A percentile compares a stretch with the other conserved stretches of the same genome.
These are phyloP conservation scores for Yasuhikotakia modesta DNA, from an alignment of 2,797 vertebrate species.

Conservation along the genomic window DNA sequence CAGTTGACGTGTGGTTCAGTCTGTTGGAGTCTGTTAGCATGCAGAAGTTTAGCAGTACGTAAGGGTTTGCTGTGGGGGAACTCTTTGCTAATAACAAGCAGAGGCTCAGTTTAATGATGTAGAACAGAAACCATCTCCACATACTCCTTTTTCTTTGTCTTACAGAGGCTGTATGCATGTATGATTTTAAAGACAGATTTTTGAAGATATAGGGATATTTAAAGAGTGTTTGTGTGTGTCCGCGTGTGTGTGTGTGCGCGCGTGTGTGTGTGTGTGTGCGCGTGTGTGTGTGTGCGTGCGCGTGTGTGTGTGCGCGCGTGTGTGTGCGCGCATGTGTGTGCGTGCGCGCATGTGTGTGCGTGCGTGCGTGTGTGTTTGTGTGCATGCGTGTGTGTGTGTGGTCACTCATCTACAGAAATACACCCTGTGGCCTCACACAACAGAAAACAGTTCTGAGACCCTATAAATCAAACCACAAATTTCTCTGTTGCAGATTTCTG, in stretches of 20 bases:
- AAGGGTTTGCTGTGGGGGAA: slow-evolving; percentile 13
- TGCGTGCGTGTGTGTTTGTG: background rate
- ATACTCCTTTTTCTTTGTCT: background rate
- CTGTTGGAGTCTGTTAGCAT: background rate
- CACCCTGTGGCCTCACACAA: background rate
- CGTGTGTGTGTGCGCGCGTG: background rate
- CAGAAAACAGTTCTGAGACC: background rate
- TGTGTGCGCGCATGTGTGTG: background rate
- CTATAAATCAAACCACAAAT: background rate
- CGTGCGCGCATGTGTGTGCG: background rate
- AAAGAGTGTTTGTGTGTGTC: background rate
- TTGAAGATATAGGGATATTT: background rate
- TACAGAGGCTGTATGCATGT: background rate
- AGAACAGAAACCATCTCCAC: background rate
- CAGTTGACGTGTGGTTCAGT: background rate
- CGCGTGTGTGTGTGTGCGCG: background rate
- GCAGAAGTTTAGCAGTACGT: background rate
- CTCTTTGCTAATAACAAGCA: slow-evolving; percentile 32
- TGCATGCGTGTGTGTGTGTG: background rate
- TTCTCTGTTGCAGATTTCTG: background rate
- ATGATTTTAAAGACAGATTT: background rate
- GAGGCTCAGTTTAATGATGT: slow-evolving; percentile 9
- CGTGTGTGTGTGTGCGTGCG: background rate
- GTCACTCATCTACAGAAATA: background rate
- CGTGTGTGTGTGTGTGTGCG: background rate